A percentile compares a stretch with the other conserved stretches of the same genome.
Evolutionary conservation across 1,140 invertebrate genomes (phyloP).

Genomic region (Bombus waltoni): DNA sequence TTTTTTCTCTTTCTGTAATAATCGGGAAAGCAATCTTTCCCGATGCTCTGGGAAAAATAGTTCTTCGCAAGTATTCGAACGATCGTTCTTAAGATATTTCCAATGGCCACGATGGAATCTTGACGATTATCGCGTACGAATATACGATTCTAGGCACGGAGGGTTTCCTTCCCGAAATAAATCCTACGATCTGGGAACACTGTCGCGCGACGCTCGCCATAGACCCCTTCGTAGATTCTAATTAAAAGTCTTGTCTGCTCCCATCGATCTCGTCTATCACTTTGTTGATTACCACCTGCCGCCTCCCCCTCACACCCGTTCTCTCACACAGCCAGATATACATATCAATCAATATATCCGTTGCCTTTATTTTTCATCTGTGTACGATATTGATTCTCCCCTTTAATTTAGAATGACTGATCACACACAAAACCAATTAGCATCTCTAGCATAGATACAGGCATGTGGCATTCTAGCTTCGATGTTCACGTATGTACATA

Average conservation of each 20-base stretch:
- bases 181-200: constrained; percentile 35
- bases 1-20: background rate
- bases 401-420: constrained; percentile 28
- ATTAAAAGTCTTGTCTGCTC: constrained; percentile 19
- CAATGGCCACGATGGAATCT: no score
- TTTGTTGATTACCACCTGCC: background rate
- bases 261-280: constrained; percentile 27
- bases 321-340: constrained; percentile 9
- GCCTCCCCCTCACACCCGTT: background rate
- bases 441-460: constrained; percentile 77
- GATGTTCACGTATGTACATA: constrained; percentile 66
- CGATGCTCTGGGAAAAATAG: background rate
- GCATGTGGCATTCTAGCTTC: constrained; percentile 79
- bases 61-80: no score
- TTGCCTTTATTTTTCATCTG: background rate
- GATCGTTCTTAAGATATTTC: no score
- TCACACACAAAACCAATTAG: constrained; percentile 55
- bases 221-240: constrained; percentile 12
- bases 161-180: no score
- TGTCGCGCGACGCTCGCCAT: constrained; percentile 10
- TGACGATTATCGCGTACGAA: no score
- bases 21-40: background rate
- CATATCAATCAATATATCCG: background rate
- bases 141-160: background rate
- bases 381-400: constrained; percentile 8